A percentile compares a stretch with the other conserved stretches of the same genome.
These are phyloP conservation scores for Poeciliopsis paucimaculata DNA, from an alignment of 2,797 vertebrate species.

Conservation along the genomic window DNA sequence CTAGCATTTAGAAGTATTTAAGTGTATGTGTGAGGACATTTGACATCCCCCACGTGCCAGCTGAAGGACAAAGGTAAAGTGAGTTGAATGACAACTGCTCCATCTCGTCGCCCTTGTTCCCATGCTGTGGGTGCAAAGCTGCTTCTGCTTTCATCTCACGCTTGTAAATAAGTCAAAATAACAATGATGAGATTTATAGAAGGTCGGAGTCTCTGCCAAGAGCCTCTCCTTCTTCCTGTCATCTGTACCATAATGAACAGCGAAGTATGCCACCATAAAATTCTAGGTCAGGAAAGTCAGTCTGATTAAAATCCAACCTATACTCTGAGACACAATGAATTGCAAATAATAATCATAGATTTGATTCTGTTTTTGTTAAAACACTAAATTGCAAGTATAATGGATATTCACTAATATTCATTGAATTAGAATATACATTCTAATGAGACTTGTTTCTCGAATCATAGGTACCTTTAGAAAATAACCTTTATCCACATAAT, in stretches of 20 bases:
- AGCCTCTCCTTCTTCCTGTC: neutral
- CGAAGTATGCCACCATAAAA: constrained; percentile 10
- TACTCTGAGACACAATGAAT: neutral
- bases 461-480: neutral
- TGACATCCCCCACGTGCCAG: constrained; percentile 18
- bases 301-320: neutral
- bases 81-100: constrained; percentile 26
- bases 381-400: neutral
- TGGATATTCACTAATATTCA: neutral
- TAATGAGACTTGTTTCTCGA: neutral
- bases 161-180: constrained; percentile 54
- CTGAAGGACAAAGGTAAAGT: constrained; percentile 54
- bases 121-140: constrained; percentile 23
- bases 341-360: neutral
- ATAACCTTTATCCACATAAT: neutral
- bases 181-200: constrained; percentile 49
- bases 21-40: constrained; percentile 30
- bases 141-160: constrained; percentile 40
- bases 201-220: constrained; percentile 15
- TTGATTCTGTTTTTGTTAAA: neutral
- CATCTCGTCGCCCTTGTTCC: neutral
- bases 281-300: constrained; percentile 33
- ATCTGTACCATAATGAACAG: constrained; percentile 14
- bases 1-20: constrained; percentile 35
- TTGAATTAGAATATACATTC: neutral